A percentile compares a stretch with the other conserved stretches of the same genome.
Conservation (phyloP, 2,888 invertebrate species). For the Campoletis raptor region DNA sequence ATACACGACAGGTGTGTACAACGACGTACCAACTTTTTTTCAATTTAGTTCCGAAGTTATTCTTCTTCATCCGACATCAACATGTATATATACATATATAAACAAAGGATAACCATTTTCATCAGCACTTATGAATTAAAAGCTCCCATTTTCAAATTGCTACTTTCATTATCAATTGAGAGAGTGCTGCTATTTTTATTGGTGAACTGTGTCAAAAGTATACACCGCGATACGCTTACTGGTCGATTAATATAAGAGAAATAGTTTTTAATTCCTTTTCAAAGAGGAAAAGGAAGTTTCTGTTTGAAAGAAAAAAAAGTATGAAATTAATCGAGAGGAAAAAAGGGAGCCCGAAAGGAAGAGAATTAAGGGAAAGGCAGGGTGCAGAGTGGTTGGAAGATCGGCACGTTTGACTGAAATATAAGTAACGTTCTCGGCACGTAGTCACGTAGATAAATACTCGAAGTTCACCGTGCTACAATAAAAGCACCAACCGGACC, state of each 20-base stretch:
- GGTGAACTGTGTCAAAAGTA: slow-evolving; percentile 5
- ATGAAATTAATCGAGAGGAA: slow-evolving; percentile 36
- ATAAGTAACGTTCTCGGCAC: slow-evolving; percentile 72
- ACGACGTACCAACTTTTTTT: not conserved
- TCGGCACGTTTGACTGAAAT: slow-evolving; percentile 75
- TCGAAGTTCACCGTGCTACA: slow-evolving; percentile 56
- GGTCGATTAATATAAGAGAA: slow-evolving; percentile 21
- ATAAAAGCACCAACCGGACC: slow-evolving; percentile 47
- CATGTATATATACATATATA: not conserved
- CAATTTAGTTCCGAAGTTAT: not conserved
- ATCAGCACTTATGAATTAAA: not conserved
- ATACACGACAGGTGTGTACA: slow-evolving; percentile 1
- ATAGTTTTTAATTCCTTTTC: slow-evolving; percentile 11
- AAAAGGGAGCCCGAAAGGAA: not conserved
- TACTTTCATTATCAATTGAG: not conserved
- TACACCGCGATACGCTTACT: not conserved
- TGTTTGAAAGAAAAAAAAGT: slow-evolving; percentile 23
- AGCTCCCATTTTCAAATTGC: not conserved
- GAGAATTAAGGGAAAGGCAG: slow-evolving; percentile 46
- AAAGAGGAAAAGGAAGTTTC: not conserved
- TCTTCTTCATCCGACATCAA: not conserved
- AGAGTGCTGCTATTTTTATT: not conserved
- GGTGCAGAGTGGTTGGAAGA: slow-evolving; percentile 64
- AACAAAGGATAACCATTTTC: not conserved
- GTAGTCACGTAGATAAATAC: slow-evolving; percentile 73